Conservation (phyloP, 2,888 invertebrate species). For the Hirtodrosophila histrioides region DNA sequence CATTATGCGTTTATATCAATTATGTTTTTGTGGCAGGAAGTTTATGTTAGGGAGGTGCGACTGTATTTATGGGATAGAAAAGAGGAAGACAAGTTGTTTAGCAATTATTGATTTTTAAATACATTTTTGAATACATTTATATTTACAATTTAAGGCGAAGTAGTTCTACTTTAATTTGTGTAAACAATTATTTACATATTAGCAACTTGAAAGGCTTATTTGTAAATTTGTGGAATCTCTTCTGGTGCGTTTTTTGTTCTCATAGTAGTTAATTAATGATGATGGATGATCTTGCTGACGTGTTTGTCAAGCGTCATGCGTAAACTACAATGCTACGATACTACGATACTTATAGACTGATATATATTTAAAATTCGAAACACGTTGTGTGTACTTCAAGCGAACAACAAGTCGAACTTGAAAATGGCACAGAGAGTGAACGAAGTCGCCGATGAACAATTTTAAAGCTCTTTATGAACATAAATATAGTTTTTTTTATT, state of each 20-base stretch:
- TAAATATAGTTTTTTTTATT: constrained; percentile 35
- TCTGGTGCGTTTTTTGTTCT: constrained; percentile 12
- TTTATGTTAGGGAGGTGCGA: too few species aligned
- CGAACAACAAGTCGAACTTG: constrained; percentile 56
- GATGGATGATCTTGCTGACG: constrained; percentile 49
- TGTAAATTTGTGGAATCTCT: constrained; percentile 26
- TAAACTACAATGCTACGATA: constrained; percentile 15
- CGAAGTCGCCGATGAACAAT: constrained; percentile 16
- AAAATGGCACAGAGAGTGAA: constrained; percentile 54
- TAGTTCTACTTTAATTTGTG: constrained; percentile 7
- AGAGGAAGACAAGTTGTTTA: constrained; percentile 23
- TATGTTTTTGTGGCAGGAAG: too few species aligned
- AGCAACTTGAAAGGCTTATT: constrained; percentile 33
- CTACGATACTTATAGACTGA: constrained; percentile 1
- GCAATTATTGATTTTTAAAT: constrained; percentile 5
- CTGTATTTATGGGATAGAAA: too few species aligned
- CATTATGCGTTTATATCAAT: too few species aligned
- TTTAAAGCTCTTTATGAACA: constrained; percentile 30
- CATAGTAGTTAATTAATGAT: constrained; percentile 38
- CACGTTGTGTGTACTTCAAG: constrained; percentile 29
- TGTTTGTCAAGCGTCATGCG: constrained; percentile 19
- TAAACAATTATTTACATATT: constrained; percentile 45
- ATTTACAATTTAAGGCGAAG: constrained; percentile 22
- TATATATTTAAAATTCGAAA: constrained; percentile 46
- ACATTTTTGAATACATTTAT: constrained; percentile 12